A percentile compares a stretch with the other conserved stretches of the same genome.
Conservation (phyloP, 2,888 invertebrate genomes). For the Ernsta delagoae region DNA sequence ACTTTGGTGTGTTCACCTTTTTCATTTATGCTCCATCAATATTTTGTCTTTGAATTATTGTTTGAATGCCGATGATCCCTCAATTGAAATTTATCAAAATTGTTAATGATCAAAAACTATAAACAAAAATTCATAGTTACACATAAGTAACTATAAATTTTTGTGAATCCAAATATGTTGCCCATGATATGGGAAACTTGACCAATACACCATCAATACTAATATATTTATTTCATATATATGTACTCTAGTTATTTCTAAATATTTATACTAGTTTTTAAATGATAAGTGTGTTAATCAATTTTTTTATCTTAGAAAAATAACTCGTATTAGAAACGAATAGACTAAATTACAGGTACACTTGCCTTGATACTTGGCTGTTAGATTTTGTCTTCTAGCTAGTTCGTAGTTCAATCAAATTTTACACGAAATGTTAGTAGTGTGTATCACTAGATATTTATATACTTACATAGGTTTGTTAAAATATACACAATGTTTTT, state of each 20-base stretch:
- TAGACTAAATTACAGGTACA: constrained; percentile 60
- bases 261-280: constrained; percentile 7
- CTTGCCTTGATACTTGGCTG: constrained; percentile 78
- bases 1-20: too few relatives aligned
- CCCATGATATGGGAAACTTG: not conserved
- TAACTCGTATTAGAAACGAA: constrained; percentile 35
- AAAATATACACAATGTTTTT: constrained; percentile 4
- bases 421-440: constrained; percentile 32
- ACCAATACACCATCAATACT: constrained; percentile 12
- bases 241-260: constrained; percentile 8
- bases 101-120: too few relatives aligned
- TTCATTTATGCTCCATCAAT: too few relatives aligned
- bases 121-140: too few relatives aligned
- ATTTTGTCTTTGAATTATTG: not conserved
- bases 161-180: not conserved
- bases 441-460: constrained; percentile 31
- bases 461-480: not conserved
- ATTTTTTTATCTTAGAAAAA: constrained; percentile 26
- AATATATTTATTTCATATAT: constrained; percentile 16
- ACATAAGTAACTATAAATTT: too few relatives aligned
- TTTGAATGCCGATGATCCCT: not conserved
- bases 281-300: constrained; percentile 3
- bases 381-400: constrained; percentile 47
- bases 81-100: not conserved
- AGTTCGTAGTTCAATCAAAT: constrained; percentile 18